Conservation (phyloP, 1,140 invertebrate genomes). For the Tachypleus tridentatus region DNA sequence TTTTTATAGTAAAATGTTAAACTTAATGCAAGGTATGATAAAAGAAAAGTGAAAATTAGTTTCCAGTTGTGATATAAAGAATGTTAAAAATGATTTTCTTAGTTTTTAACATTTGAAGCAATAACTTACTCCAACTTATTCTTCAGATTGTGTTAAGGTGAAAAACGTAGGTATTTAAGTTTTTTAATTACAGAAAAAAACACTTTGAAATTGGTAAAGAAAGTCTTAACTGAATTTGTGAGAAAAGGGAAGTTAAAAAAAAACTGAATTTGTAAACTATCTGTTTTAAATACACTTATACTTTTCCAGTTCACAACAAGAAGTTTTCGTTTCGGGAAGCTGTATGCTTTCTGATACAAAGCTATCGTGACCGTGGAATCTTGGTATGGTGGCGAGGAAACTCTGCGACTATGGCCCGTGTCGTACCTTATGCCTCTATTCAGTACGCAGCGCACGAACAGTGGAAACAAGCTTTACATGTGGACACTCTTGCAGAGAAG, state of each 20-base stretch:
- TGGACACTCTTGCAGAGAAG: constrained; percentile 17
- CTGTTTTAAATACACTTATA: constrained; percentile 11
- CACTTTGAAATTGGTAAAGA: neutral
- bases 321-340: constrained; percentile 69
- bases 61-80: too few relatives aligned
- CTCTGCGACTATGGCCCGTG: constrained; percentile 92
- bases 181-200: neutral
- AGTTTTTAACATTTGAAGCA: too few relatives aligned
- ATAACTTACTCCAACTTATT: too few relatives aligned
- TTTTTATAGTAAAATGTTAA: too few relatives aligned
- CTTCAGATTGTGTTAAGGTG: too few relatives aligned
- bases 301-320: constrained; percentile 40
- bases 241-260: too few relatives aligned
- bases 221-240: neutral
- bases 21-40: too few relatives aligned
- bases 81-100: too few relatives aligned
- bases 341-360: constrained; percentile 52
- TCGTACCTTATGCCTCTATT: constrained; percentile 92
- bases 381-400: constrained; percentile 88
- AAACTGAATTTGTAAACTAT: too few relatives aligned
- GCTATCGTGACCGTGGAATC: constrained; percentile 40
- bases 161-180: too few relatives aligned
- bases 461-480: constrained; percentile 13
- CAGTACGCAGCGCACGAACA: constrained; percentile 97
- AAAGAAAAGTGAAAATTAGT: too few relatives aligned